Evolutionary conservation across 2,113 vertebrate genomes (phyloP), one percentile per base, ranked within the genome.

Genomic region (Lepus americanus): DNA sequence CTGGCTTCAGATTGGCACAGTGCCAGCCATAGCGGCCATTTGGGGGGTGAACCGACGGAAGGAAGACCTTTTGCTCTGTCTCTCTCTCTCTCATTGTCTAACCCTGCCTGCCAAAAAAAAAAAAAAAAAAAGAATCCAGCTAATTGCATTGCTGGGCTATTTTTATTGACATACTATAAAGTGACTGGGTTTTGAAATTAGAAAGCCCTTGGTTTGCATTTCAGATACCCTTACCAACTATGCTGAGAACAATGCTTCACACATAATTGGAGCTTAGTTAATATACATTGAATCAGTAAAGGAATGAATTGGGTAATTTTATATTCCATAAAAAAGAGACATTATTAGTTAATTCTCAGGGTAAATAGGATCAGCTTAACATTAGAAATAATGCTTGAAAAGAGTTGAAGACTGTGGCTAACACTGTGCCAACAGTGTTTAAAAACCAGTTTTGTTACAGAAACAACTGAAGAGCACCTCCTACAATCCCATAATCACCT

Each of bases 331-430:
- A 83, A 89, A 76, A 36, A 73, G 29, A 89, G 49, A 16, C 4
- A 94, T 51, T 87, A 83, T 69, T 94, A 87, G 36, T 9, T 94
- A 39, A 76, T 92, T 87, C 33, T 74, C 51, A 79, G 61, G 10
- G 20, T 89, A 86, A 89, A 77, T n/a, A 33, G 55, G 20, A 74
- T n/a, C 83, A 12, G 8, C 89, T 91, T 88, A 78, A 88, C 66
- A 59, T 59, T 49, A 74, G 23, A 59, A 59, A 59, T 44, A 77
- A 85, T 74, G 4, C 16, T 36, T 36, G 16, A 55, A 59, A 49
- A 44, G 49, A 79, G 16, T 44, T 44, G 12, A 80, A 13, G 55
- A 91, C 29, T 49, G n/a, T 91, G 20, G 4, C 74, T 66, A 25
- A 44, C 44, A 80, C 23, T 16, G 8, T 66, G 79, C 44, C 44